Conservation (phyloP, 2,113 vertebrate genomes). For the Phyllopteryx taeniolatus region DNA sequence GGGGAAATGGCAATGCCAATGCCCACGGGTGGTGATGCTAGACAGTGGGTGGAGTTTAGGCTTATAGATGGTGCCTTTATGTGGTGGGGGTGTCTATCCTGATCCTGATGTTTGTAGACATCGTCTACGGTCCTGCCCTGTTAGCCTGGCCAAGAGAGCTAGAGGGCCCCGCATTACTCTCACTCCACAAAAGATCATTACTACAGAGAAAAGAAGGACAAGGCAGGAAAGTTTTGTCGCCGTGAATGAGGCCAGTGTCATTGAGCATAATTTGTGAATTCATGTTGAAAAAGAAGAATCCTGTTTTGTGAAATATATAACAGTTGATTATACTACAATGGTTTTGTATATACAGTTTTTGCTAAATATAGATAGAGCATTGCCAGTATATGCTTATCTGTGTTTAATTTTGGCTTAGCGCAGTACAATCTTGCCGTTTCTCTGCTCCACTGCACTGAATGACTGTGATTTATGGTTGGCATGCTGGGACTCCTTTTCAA, state of each 20-base stretch:
- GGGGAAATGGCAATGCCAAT: slow-evolving; percentile 15
- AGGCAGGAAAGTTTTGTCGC: slow-evolving; percentile 42
- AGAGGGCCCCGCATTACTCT: slow-evolving; percentile 62
- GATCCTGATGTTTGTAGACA: slow-evolving; percentile 66
- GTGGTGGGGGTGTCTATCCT: slow-evolving; percentile 44
- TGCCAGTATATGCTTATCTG: background rate
- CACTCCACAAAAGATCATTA: slow-evolving; percentile 59
- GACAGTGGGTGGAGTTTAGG: slow-evolving; percentile 27
- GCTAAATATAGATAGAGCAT: background rate
- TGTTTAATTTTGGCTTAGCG: background rate
- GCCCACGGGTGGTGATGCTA: slow-evolving; percentile 31
- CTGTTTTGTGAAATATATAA: background rate
- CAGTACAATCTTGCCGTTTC: slow-evolving; percentile 3
- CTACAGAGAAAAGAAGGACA: slow-evolving; percentile 52
- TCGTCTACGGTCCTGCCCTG: slow-evolving; percentile 41
- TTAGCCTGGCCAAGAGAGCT: slow-evolving; percentile 47
- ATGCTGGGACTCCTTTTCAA: slow-evolving; percentile 12
- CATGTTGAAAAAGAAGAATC: background rate
- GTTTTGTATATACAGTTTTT: background rate
- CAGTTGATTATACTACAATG: background rate
- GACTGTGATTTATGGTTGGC: slow-evolving; percentile 31
- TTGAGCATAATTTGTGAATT: slow-evolving; percentile 22
- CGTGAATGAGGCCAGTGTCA: slow-evolving; percentile 38
- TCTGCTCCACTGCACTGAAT: slow-evolving; percentile 11
- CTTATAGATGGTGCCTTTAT: slow-evolving; percentile 29